Conservation (phyloP, 2,888 invertebrate species). For the Amblyjoppa fuscipennis region DNA sequence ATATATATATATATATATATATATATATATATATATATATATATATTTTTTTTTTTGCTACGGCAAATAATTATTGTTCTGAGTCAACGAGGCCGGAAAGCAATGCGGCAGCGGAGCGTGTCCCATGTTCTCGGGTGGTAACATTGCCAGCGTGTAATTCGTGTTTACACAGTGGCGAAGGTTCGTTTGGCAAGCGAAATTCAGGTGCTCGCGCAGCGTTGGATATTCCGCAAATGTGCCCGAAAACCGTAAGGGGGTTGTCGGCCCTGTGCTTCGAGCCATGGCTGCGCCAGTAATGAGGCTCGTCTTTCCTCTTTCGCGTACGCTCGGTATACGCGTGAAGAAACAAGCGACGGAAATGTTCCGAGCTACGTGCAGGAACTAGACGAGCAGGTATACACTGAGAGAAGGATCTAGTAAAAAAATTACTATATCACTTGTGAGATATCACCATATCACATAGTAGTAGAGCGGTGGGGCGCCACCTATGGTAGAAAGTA, state of each 20-base stretch:
- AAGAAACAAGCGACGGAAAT: slow-evolving; percentile 43
- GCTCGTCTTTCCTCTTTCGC: slow-evolving; percentile 28
- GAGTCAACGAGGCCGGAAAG: slow-evolving; percentile 73
- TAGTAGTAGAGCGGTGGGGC: no score
- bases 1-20: background rate
- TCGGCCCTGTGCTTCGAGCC: slow-evolving; percentile 9
- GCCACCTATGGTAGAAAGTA: no score
- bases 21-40: background rate
- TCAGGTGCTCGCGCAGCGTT: slow-evolving; percentile 21
- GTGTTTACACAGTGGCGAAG: slow-evolving; percentile 23
- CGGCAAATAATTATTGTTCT: slow-evolving; percentile 72
- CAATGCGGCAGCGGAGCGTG: slow-evolving; percentile 39
- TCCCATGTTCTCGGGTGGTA: slow-evolving; percentile 20
- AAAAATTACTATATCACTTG: no score
- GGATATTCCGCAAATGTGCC: slow-evolving; percentile 52
- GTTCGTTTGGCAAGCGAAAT: slow-evolving; percentile 32
- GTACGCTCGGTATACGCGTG: slow-evolving; percentile 64
- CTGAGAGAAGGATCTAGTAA: no score
- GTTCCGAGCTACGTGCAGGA: background rate
- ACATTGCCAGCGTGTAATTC: slow-evolving; percentile 34
- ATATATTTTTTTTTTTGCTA: background rate
- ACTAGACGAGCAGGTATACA: background rate
- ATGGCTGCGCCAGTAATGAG: slow-evolving; percentile 36
- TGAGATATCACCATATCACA: no score
- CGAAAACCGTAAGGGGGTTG: slow-evolving; percentile 33